Evolutionary conservation across 2,113 vertebrate species (phyloP).

Genomic region (Heterocephalus glaber): DNA sequence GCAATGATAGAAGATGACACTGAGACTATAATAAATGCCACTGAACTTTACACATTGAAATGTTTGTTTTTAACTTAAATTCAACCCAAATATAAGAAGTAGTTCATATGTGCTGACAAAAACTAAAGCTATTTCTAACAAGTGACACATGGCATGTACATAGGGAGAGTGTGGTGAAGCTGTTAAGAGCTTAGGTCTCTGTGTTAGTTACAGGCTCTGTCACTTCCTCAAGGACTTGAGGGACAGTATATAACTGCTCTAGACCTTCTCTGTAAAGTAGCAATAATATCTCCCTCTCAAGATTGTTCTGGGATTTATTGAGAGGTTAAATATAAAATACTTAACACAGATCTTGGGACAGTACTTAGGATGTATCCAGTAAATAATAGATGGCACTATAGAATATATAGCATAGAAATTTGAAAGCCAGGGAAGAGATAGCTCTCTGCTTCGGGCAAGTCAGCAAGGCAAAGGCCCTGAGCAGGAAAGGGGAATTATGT

Average conservation of each 20-base stretch:
- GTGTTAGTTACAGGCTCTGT: neutral
- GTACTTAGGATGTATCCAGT: neutral
- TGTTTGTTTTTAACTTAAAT: neutral
- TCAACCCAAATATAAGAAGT: neutral
- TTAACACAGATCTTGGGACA: neutral
- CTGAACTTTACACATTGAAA: neutral
- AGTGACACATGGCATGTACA: neutral
- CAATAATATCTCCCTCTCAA: neutral
- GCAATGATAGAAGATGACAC: neutral
- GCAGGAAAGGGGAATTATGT: neutral
- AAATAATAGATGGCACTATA: neutral
- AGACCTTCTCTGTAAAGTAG: neutral
- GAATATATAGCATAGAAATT: neutral
- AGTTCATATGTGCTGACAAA: neutral
- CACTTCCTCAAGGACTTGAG: too few relatives aligned
- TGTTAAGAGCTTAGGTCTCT: neutral
- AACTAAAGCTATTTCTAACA: neutral
- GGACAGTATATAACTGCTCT: neutral
- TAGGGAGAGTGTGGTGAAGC: too few relatives aligned
- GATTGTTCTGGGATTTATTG: neutral
- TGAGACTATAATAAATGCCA: neutral
- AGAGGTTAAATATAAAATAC: neutral
- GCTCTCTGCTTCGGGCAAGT: neutral
- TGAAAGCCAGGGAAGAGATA: neutral
- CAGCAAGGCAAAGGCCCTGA: neutral